phyloP scores from a whole-genome alignment of 1,140 invertebrate genomes.

The Pseudachorutes palmiensis region DNA sequence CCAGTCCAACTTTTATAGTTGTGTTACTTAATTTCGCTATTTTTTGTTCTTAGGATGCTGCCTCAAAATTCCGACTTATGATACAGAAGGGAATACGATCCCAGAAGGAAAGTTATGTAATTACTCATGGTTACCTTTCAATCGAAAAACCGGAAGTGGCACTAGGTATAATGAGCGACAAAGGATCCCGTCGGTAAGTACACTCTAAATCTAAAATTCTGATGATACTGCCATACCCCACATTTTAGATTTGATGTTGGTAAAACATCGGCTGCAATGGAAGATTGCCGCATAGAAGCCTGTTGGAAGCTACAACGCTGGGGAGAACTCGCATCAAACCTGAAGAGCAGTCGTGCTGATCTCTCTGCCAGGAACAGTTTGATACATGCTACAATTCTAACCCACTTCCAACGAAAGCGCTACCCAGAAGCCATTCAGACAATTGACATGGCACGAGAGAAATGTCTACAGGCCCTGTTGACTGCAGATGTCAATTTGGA shows the following conservation, averaged over 20 bases:
- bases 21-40: no score
- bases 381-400: not conserved
- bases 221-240: no score
- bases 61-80: not conserved
- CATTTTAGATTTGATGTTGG: no score
- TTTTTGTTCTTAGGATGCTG: not conserved
- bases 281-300: slow-evolving; percentile 12
- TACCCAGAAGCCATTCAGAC: slow-evolving; percentile 32
- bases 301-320: slow-evolving; percentile 8
- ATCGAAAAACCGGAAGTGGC: slow-evolving; percentile 8
- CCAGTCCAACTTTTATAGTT: no score
- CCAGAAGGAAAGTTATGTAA: not conserved
- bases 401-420: slow-evolving; percentile 26
- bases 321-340: slow-evolving; percentile 4
- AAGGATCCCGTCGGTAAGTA: not conserved
- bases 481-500: slow-evolving; percentile 53
- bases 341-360: not conserved
- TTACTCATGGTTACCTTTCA: not conserved
- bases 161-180: not conserved
- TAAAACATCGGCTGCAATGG: not conserved
- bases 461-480: slow-evolving; percentile 48
- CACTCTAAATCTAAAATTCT: no score
- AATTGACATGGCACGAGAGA: slow-evolving; percentile 40
- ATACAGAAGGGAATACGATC: not conserved
- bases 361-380: not conserved